Evolutionary conservation across 2,113 vertebrate genomes (phyloP).

Genomic region (Periophthalmus modestus): DNA sequence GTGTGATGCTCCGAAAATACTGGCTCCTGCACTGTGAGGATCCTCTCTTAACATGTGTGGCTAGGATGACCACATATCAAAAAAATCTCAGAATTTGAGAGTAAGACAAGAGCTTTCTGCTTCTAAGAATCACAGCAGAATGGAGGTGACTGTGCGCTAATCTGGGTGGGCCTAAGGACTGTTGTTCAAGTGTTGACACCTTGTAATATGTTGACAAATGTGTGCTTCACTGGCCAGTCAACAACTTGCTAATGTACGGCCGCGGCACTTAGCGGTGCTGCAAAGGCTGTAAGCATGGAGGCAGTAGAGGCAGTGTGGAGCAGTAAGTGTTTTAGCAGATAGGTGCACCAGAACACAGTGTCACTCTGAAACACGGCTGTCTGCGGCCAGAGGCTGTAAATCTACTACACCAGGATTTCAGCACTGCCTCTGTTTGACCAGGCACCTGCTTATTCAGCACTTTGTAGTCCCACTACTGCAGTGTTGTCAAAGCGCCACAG

Average conservation of each 20-base stretch:
- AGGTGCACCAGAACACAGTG: slow-evolving; percentile 61
- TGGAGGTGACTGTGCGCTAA: slow-evolving; percentile 28
- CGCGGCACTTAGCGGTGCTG: slow-evolving; percentile 40
- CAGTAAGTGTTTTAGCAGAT: slow-evolving; percentile 69
- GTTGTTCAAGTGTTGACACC: slow-evolving; percentile 73
- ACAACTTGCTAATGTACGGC: slow-evolving; percentile 75
- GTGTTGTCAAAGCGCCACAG: slow-evolving; percentile 1
- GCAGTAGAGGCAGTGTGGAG: slow-evolving; percentile 45
- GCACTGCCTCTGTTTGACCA: slow-evolving; percentile 45
- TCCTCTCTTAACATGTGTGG: slow-evolving; percentile 66
- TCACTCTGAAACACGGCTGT: slow-evolving; percentile 66
- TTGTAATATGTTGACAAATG: slow-evolving; percentile 79
- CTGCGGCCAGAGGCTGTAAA: slow-evolving; percentile 67
- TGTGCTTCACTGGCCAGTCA: slow-evolving; percentile 71
- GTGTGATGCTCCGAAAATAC: slow-evolving; percentile 68
- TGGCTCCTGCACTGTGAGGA: slow-evolving; percentile 50
- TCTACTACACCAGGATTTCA: slow-evolving; percentile 63
- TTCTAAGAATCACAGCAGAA: slow-evolving; percentile 31
- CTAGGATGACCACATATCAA: slow-evolving; percentile 70
- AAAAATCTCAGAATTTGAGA: not conserved
- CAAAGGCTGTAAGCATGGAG: slow-evolving; percentile 41
- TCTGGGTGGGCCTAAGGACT: slow-evolving; percentile 48
- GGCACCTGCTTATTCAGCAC: slow-evolving; percentile 55
- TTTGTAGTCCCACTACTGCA: slow-evolving; percentile 12
- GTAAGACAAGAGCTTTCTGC: slow-evolving; percentile 1